Conservation (phyloP, 2,113 vertebrate species). For the Mastomys natalensis region DNA sequence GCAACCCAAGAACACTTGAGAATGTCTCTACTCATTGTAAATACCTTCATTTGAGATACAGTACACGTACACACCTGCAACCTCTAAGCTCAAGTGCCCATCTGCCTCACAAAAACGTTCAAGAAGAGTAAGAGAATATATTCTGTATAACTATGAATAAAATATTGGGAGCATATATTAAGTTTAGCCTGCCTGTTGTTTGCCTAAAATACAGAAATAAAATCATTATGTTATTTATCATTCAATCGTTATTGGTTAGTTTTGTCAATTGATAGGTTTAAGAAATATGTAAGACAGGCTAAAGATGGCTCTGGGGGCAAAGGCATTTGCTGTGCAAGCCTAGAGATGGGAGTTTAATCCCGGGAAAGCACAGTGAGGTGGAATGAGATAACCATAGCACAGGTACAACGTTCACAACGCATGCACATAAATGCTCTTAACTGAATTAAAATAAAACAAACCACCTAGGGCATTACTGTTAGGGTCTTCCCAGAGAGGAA, state of each 20-base stretch:
- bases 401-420: not conserved
- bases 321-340: not conserved
- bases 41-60: not conserved
- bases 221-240: no score
- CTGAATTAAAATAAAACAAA: not conserved
- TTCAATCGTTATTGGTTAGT: not conserved
- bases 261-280: not conserved
- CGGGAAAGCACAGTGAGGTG: not conserved
- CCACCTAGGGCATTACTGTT: not conserved
- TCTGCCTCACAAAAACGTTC: not conserved
- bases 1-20: not conserved
- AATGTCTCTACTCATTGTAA: not conserved
- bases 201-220: no score
- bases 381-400: not conserved
- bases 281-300: not conserved
- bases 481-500: not conserved
- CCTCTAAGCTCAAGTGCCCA: not conserved
- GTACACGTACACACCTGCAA: not conserved
- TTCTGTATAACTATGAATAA: not conserved
- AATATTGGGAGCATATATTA: not conserved
- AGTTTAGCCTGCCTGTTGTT: not conserved
- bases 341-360: not conserved
- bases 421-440: not conserved
- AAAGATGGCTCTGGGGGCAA: not conserved
- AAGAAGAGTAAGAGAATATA: not conserved